Percentiles rank a stretch among this genome's conserved stretches.
Evolutionary conservation across 2,797 vertebrate species (phyloP).

Genomic region (Macropus fuliginosus): DNA sequence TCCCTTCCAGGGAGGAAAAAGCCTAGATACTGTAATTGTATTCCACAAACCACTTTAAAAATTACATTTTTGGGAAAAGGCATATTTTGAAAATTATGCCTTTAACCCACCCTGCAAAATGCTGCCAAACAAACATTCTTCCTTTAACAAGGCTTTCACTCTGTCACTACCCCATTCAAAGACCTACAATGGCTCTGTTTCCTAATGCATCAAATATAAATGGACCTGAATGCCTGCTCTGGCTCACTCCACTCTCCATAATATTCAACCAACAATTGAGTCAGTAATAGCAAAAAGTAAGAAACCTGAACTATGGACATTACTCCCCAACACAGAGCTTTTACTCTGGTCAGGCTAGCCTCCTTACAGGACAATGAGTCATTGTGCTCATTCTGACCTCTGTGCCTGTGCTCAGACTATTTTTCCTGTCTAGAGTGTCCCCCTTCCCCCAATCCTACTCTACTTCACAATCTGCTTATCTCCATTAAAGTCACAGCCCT

Average conservation of each 20-base stretch:
- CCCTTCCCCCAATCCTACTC: neutral
- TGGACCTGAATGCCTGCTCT: neutral
- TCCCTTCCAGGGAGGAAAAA: neutral
- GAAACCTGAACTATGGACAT: neutral
- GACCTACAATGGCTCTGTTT: neutral
- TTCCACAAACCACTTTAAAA: neutral
- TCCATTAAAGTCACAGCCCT: slow-evolving; percentile 50
- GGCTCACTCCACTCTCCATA: neutral
- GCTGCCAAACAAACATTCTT: neutral
- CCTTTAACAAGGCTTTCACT: neutral
- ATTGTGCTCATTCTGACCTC: neutral
- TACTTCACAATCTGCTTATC: slow-evolving; percentile 23
- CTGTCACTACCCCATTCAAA: neutral
- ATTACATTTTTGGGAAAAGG: neutral
- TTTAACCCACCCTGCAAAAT: neutral
- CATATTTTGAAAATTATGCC: neutral
- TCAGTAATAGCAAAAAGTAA: neutral
- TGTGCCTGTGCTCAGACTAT: neutral
- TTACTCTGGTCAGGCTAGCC: neutral
- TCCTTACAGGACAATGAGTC: neutral
- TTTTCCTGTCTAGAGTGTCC: neutral
- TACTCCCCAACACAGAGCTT: neutral
- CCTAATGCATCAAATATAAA: neutral
- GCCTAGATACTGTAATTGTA: neutral
- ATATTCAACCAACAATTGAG: neutral